Percentiles rank a stretch among this genome's conserved stretches.
Evolutionary conservation across 2,113 vertebrate genomes (phyloP).

Genomic region (Trochalopteron elliotii): DNA sequence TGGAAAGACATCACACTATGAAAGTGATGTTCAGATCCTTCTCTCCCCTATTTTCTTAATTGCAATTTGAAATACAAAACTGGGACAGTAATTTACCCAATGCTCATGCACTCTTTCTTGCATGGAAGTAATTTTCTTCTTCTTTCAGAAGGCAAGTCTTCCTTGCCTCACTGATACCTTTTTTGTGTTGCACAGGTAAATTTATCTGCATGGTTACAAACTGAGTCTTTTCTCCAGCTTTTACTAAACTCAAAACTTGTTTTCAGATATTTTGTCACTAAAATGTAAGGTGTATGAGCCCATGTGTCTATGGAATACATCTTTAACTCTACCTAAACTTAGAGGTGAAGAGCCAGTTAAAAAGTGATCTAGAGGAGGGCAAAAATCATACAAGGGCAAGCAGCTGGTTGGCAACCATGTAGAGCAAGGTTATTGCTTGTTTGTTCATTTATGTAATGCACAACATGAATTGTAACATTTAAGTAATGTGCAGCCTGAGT

Average conservation of each 20-base stretch:
- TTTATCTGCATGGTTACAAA: not conserved
- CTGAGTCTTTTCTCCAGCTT: not conserved
- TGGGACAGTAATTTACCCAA: not conserved
- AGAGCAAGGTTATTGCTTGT: not conserved
- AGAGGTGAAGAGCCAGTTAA: not conserved
- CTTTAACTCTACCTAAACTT: not conserved
- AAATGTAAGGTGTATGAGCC: not conserved
- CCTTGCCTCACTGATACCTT: not conserved
- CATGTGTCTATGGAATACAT: not conserved
- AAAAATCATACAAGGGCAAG: not conserved
- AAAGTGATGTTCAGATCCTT: not conserved
- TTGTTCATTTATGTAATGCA: not conserved
- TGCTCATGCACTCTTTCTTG: not conserved
- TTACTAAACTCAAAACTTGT: not conserved
- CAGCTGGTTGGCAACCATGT: not conserved
- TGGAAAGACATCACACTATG: not conserved
- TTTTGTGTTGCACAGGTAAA: not conserved
- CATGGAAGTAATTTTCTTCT: not conserved
- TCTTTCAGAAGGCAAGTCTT: not conserved
- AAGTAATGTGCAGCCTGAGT: not conserved
- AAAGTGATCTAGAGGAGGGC: not conserved
- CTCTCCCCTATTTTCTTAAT: not conserved
- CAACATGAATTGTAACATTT: not conserved
- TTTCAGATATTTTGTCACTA: not conserved
- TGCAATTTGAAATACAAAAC: not conserved